These are phyloP conservation scores for Coptotermes formosanus DNA, from an alignment of 1,140 invertebrate species.

Conservation along the genomic window DNA sequence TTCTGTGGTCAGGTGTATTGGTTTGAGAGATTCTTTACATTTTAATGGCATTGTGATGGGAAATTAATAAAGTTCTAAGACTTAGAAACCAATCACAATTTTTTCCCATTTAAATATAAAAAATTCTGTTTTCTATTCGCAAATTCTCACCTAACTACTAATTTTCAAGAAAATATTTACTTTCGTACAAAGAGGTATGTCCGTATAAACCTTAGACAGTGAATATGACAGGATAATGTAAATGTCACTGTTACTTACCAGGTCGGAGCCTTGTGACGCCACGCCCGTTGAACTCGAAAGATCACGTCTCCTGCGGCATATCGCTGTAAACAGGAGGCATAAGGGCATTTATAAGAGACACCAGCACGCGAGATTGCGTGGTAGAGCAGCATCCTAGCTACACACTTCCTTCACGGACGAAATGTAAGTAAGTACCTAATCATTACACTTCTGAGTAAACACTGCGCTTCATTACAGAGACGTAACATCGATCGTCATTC, in stretches of 20 bases:
- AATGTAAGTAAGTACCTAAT: neutral
- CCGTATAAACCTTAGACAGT: neutral
- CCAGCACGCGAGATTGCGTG: neutral
- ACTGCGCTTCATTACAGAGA: neutral
- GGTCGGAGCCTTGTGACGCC: constrained; percentile 49
- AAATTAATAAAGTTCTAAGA: no score
- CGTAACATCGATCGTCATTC: no score
- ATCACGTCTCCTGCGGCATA: constrained; percentile 47
- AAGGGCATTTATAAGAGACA: neutral
- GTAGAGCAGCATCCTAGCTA: neutral
- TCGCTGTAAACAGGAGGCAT: neutral
- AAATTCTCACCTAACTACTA: no score
- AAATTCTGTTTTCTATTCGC: no score
- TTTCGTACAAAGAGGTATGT: no score
- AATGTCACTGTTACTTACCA: constrained; percentile 48
- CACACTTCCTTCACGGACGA: neutral
- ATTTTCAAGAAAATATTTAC: no score
- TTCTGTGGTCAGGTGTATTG: no score
- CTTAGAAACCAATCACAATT: no score
- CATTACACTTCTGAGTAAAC: neutral
- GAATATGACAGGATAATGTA: neutral
- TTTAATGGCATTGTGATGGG: no score
- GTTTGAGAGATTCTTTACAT: no score
- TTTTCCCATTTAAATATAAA: no score
- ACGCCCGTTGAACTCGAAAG: constrained; percentile 52